Base-by-base conservation (phyloP, 35 echinoderm and acorn worm genomes). In the Patiria miniata region DNA sequence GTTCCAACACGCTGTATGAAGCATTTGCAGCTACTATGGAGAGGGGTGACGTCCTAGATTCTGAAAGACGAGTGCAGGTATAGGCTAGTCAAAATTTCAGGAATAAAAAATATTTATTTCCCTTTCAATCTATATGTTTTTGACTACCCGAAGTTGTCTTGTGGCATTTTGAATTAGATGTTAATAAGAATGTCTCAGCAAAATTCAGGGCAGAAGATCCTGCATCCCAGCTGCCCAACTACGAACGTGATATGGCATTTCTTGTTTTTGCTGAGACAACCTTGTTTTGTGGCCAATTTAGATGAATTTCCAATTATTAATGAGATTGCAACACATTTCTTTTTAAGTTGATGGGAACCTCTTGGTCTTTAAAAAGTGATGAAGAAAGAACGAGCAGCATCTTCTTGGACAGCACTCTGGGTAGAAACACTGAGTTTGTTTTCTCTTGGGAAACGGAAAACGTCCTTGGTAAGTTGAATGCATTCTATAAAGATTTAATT, bases 21-120 rank as follows among this genome's bases (percentile, higher is more conserved):
- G 79, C 88, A 30, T 90, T 90, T 51, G 40, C 80, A 44, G 61
- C 88, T 5, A 90, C 88, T 8, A 83, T 90, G 81, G 52, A 83
- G 39, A 32, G 81, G 17, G 81, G 81, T 51, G 81, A 83, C 15
- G 52, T 83, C 10, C 28, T 32, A 4, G 81, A 83, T 59, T n/a
- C 52, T 14, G 81, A 83, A 14, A 83, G 37, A 40, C 51, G 81
- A 18, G 51, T 83, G 18, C 53, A 83, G 81, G 81, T 83, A 10
- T n/a, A n/a, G 33, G 78, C 17, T 47, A 6, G 42, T 47, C 42
- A 12, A 47, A 12, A 6, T 6, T 6, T 6, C 42, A 47, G 12
- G 12, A 47, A 47, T 47, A 4, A 47, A 12, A 4, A 47, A 12
- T 47, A 6, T 47, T 47, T n/a, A n/a, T 47, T 47, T 47, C 42